Base-by-base conservation (phyloP, 2,888 invertebrate species). In the Disparrhopalites patrizii region DNA sequence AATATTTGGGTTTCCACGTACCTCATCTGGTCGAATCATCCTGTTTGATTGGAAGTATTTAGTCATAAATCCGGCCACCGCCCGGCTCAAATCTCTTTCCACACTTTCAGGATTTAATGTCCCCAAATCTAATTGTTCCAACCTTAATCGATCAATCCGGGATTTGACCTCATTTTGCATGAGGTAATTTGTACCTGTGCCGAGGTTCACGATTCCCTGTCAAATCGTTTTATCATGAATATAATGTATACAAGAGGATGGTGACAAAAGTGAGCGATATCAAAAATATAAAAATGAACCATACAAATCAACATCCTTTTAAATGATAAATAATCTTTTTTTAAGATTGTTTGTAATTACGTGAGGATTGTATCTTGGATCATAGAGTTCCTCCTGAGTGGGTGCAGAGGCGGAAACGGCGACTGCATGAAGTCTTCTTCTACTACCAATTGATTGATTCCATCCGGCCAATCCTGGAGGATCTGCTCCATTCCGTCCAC, bases 201-300 rank as follows among this genome's bases (percentile, higher is more conserved):
- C 65, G 31, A 65, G 38, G 43, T 65, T 65, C 8, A 65, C 65
- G 5, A 58, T 38, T 7, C 65, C 65, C 65, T 65, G 36, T 33
- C 31, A 52, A 28, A 3, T 13, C 27, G 10, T 15, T 3, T 28
- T 28, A 52, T 25, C 3, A 3, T 47, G 8, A 15, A 36, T 36
- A 10, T 36, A 36, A 15, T 36, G 15, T 36, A 10, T 36, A 36
- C 36, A 36, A 10, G 7, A 36, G 36, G 7, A n/a, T n/a, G n/a
- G n/a, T n/a, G n/a, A n/a, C n/a, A n/a, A n/a, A n/a, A n/a, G n/a
- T n/a, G n/a, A n/a, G n/a, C n/a, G n/a, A n/a, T n/a, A n/a, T n/a
- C n/a, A n/a, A n/a, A n/a, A n/a, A n/a, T n/a, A n/a, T n/a, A n/a
- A n/a, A n/a, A n/a, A n/a, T n/a, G n/a, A n/a, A n/a, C n/a, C n/a